Conservation (phyloP, 2,113 vertebrate genomes). For the Embiotoca jacksoni region DNA sequence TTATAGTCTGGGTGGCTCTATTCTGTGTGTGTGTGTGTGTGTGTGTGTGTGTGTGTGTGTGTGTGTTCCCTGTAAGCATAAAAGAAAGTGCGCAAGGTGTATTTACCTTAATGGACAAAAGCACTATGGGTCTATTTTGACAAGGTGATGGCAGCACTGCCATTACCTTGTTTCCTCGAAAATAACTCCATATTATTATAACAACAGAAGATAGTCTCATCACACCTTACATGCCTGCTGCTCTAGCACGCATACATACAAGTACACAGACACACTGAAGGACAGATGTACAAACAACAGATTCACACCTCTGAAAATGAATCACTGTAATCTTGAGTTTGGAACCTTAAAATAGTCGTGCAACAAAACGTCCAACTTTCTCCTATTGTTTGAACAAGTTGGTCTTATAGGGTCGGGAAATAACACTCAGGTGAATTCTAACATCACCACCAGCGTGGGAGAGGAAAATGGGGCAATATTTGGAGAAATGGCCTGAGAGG, state of each 20-base stretch:
- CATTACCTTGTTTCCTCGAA: conserved; percentile 57
- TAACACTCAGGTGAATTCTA: conserved; percentile 14
- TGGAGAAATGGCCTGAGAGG: conserved; percentile 58
- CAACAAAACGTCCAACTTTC: not conserved
- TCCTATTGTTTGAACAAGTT: not conserved
- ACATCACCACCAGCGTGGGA: conserved; percentile 11
- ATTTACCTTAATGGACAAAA: conserved; percentile 69
- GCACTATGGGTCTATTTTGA: conserved; percentile 57
- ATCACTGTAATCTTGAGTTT: not conserved
- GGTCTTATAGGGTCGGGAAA: conserved; percentile 16
- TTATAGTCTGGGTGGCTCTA: not conserved
- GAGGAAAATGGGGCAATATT: conserved; percentile 61
- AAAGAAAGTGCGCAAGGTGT: conserved; percentile 42
- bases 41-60: not conserved
- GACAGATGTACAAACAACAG: not conserved
- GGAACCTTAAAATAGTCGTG: not conserved
- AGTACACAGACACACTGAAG: not conserved
- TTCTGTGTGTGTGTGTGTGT: conserved; percentile 8
- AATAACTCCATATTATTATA: conserved; percentile 57
- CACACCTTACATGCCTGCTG: conserved; percentile 14
- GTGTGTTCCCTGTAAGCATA: not conserved
- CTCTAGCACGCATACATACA: not conserved
- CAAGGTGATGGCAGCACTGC: conserved; percentile 57
- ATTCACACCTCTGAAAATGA: not conserved
- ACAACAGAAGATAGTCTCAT: conserved; percentile 44